Conservation (phyloP, 92 coral and sea anemone genomes). For the Siderastrea radians region DNA sequence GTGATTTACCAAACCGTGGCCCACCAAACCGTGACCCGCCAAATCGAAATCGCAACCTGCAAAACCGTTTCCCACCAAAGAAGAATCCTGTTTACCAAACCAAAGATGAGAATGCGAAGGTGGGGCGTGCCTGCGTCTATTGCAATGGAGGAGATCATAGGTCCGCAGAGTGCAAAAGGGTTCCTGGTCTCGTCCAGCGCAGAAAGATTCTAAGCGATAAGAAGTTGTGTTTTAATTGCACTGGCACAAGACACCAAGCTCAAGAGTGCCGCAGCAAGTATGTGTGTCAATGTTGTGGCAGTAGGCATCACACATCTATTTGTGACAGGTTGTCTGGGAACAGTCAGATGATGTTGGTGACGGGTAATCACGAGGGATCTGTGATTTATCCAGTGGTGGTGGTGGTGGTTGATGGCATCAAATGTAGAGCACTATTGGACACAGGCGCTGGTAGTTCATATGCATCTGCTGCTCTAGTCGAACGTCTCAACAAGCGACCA, state of each 20-base stretch:
- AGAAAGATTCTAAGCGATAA: no score
- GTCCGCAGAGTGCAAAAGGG: conserved; percentile 41
- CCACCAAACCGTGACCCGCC: not conserved
- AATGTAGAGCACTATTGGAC: not conserved
- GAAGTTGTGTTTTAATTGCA: no score
- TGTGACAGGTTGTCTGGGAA: not conserved
- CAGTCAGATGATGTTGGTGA: not conserved
- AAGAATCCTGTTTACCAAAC: not conserved
- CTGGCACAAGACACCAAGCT: no score
- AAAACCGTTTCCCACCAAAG: not conserved
- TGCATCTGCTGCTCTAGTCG: not conserved
- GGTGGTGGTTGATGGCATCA: not conserved
- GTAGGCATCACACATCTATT: not conserved
- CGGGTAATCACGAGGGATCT: not conserved
- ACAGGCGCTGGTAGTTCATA: not conserved
- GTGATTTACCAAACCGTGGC: not conserved
- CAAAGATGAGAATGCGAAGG: conserved; percentile 1
- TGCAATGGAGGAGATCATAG: conserved; percentile 38
- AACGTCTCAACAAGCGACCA: not conserved
- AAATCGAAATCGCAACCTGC: no score
- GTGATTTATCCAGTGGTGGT: not conserved
- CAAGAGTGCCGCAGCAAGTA: no score
- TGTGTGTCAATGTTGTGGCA: not conserved
- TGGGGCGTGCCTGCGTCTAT: conserved; percentile 26
- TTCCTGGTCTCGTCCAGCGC: no score